These are phyloP conservation scores for Halictus ligatus DNA, from an alignment of 2,888 invertebrate genomes.

Conservation along the genomic window DNA sequence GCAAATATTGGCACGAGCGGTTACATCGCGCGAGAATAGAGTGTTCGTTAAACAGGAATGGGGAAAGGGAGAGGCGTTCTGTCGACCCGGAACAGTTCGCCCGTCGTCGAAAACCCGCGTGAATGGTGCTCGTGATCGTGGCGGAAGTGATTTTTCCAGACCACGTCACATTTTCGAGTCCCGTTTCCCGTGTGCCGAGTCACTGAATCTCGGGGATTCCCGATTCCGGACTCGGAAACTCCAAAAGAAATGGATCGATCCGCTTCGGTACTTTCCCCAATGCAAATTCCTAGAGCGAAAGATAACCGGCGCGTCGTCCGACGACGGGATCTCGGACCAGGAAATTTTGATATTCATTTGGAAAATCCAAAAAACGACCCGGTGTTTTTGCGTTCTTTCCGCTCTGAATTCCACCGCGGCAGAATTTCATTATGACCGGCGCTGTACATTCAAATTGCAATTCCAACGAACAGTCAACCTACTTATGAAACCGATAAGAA, in stretches of 20 bases:
- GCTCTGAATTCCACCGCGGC: background rate
- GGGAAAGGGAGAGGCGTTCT: conserved; percentile 4
- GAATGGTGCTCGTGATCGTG: conserved; percentile 48
- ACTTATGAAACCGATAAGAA: too few species aligned
- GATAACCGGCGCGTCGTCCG: background rate
- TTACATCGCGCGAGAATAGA: conserved; percentile 44
- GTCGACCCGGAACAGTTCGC: conserved; percentile 36
- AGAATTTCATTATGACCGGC: background rate
- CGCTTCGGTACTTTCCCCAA: background rate
- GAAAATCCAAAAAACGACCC: background rate
- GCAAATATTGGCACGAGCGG: conserved; percentile 32
- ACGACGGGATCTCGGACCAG: background rate
- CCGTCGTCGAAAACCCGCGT: conserved; percentile 36
- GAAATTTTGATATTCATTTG: conserved; percentile 5
- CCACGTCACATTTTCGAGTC: conserved; percentile 38
- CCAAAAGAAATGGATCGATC: conserved; percentile 20
- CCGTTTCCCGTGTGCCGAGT: conserved; percentile 20
- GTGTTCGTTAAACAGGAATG: conserved; percentile 58
- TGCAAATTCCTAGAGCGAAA: background rate
- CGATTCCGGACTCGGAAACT: conserved; percentile 3
- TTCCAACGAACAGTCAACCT: too few species aligned
- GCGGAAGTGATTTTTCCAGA: conserved; percentile 62
- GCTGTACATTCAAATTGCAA: background rate
- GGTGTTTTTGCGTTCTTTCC: background rate
- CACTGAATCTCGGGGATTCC: conserved; percentile 10